Conservation (phyloP, 2,888 invertebrate genomes). For the Sacculina carcini region DNA sequence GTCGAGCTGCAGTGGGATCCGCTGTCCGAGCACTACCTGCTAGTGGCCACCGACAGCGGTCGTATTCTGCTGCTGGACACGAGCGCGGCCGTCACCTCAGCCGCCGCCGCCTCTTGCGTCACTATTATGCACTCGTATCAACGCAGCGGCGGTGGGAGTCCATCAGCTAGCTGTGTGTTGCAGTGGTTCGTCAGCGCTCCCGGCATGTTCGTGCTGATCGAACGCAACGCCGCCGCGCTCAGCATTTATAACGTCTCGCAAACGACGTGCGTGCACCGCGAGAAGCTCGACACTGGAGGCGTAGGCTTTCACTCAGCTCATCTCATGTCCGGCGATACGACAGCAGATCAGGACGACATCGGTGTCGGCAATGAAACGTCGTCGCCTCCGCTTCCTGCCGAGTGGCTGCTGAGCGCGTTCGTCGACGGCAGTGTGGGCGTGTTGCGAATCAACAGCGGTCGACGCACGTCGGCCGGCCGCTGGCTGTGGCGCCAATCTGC, state of each 20-base stretch:
- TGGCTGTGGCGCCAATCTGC: constrained; percentile 18
- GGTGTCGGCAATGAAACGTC: neutral
- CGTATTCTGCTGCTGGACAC: constrained; percentile 20
- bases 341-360: neutral
- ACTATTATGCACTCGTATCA: constrained; percentile 18
- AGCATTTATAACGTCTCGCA: neutral
- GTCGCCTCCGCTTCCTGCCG: constrained; percentile 11
- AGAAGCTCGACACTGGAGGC: neutral
- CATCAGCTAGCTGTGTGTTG: constrained; percentile 12
- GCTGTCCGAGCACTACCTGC: constrained; percentile 21
- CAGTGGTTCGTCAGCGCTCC: constrained; percentile 23
- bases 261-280: neutral
- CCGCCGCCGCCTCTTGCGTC: no score
- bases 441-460: constrained; percentile 19
- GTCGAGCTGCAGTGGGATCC: constrained; percentile 22
- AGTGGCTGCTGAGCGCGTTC: constrained; percentile 20
- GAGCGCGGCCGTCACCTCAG: no score
- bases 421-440: constrained; percentile 23
- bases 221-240: constrained; percentile 15
- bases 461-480: no score
- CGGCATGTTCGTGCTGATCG: constrained; percentile 20
- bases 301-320: neutral
- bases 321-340: neutral
- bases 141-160: constrained; percentile 19
- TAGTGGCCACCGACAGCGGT: constrained; percentile 18